Percentiles rank a stretch among this genome's conserved stretches.
These are phyloP conservation scores for Ormyrus labotus DNA, from an alignment of 2,888 invertebrate species.

Conservation along the genomic window DNA sequence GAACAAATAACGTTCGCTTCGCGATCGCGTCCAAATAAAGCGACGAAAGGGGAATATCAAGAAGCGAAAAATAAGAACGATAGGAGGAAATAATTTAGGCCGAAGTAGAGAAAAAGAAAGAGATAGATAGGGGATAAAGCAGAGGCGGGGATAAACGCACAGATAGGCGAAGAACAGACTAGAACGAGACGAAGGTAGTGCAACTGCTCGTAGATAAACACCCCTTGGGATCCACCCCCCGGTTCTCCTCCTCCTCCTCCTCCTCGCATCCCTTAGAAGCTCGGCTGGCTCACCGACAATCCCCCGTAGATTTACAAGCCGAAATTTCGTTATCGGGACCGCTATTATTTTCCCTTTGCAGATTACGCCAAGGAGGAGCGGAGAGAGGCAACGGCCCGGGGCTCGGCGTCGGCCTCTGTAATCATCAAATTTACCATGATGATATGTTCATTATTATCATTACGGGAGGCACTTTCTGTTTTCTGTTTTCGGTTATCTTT, in stretches of 20 bases:
- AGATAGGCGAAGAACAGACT: conserved; percentile 15
- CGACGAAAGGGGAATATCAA: not conserved
- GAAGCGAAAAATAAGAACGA: not conserved
- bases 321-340: conserved; percentile 66
- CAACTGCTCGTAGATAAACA: conserved; percentile 67
- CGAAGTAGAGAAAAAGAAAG: not conserved
- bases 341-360: conserved; percentile 46
- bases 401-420: not conserved
- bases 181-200: conserved; percentile 32
- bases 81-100: not conserved
- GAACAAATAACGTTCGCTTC: too few relatives aligned
- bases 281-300: conserved; percentile 57
- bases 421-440: conserved; percentile 29
- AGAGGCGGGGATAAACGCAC: conserved; percentile 17
- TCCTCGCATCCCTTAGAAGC: conserved; percentile 19
- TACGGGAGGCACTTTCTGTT: not conserved
- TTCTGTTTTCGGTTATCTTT: too few relatives aligned
- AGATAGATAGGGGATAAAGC: conserved; percentile 37
- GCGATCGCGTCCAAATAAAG: not conserved
- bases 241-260: not conserved
- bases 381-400: not conserved
- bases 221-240: conserved; percentile 5
- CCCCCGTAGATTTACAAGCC: conserved; percentile 63
- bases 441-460: conserved; percentile 29
- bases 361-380: conserved; percentile 10